Percentiles rank a stretch among this genome's conserved stretches.
Conservation (phyloP, 2,797 vertebrate species). For the Sciurus vulgaris region DNA sequence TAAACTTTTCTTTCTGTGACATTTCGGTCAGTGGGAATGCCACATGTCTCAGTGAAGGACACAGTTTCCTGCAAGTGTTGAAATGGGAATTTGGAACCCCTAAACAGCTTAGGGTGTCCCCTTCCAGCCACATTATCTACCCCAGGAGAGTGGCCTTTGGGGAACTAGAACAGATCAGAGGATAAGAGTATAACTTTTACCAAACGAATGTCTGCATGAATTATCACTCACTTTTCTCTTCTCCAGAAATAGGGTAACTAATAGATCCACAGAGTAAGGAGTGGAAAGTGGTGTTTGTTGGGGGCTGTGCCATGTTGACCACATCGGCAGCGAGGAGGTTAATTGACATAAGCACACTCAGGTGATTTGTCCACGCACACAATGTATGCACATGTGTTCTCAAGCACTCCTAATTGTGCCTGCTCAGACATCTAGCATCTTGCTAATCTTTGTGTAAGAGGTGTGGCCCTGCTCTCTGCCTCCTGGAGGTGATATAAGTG, state of each 20-base stretch:
- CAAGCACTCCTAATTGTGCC: too few relatives aligned
- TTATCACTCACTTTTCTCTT: constrained; percentile 74
- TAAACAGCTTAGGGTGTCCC: constrained; percentile 35
- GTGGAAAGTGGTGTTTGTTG: constrained; percentile 34
- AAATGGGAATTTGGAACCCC: constrained; percentile 67
- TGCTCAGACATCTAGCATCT: too few relatives aligned
- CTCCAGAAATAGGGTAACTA: constrained; percentile 74
- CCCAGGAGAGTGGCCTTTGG: too few relatives aligned
- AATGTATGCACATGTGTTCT: too few relatives aligned
- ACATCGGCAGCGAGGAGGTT: too few relatives aligned
- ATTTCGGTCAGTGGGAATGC: constrained; percentile 68
- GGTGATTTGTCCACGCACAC: too few relatives aligned
- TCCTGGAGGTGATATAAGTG: too few relatives aligned
- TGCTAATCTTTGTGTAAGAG: too few relatives aligned
- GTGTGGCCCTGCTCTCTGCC: too few relatives aligned
- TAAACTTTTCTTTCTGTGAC: constrained; percentile 81
- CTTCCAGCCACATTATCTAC: constrained; percentile 54
- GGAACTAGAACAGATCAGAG: constrained; percentile 72
- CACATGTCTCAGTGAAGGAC: constrained; percentile 52
- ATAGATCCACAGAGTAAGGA: constrained; percentile 68
- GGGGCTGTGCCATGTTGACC: too few relatives aligned
- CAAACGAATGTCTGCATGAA: constrained; percentile 73
- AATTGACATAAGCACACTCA: too few relatives aligned
- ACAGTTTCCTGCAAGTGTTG: constrained; percentile 67
- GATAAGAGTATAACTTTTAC: constrained; percentile 59